Evolutionary conservation across 2,113 vertebrate species (phyloP).

Genomic region (Percina caprodes): DNA sequence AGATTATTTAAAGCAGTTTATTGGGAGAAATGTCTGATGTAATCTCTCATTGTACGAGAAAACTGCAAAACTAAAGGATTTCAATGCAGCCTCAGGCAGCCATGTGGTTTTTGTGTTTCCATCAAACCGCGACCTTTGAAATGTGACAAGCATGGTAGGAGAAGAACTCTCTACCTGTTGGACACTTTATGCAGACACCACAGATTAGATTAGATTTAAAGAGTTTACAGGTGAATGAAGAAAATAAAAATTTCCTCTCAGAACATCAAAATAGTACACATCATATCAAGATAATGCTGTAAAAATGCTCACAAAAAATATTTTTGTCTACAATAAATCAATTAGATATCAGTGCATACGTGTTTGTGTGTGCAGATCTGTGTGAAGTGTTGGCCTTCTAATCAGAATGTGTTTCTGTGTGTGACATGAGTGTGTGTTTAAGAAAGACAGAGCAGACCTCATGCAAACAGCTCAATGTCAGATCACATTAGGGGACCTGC

Average conservation of each 20-base stretch:
- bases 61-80: not conserved
- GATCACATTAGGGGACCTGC: slow-evolving; percentile 39
- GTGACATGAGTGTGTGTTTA: not conserved
- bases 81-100: not conserved
- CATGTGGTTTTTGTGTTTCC: not conserved
- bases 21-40: not conserved
- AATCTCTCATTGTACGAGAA: not conserved
- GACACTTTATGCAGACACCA: not conserved
- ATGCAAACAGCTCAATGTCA: slow-evolving; percentile 35
- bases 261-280: not conserved
- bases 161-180: not conserved
- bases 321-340: too few species aligned
- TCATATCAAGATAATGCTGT: not conserved
- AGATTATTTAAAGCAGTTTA: not conserved
- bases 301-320: not conserved
- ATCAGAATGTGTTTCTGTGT: not conserved
- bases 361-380: not conserved
- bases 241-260: not conserved
- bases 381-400: not conserved
- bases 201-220: not conserved
- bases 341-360: too few species aligned
- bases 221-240: not conserved
- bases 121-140: not conserved
- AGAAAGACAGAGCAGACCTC: slow-evolving; percentile 25
- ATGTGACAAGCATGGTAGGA: not conserved